A percentile compares a stretch with the other conserved stretches of the same genome.
These are phyloP conservation scores for Crotophaga sulcirostris DNA, from an alignment of 2,113 vertebrate species.

Conservation along the genomic window DNA sequence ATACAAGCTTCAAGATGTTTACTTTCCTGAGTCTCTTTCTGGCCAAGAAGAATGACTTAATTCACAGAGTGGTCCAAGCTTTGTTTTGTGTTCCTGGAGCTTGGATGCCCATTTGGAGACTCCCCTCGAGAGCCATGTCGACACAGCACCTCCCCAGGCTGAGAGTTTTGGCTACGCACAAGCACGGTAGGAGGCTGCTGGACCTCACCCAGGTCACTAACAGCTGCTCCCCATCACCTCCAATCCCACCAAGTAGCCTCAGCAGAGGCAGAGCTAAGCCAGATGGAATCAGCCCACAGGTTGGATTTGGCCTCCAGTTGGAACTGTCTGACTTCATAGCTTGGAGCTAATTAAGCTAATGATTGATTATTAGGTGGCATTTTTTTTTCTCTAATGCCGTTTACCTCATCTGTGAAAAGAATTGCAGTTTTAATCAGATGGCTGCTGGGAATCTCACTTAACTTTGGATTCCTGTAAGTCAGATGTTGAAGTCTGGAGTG, in stretches of 20 bases:
- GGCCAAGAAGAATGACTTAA: constrained; percentile 55
- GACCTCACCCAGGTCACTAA: background rate
- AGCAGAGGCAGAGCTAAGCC: background rate
- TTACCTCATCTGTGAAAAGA: background rate
- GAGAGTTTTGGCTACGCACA: background rate
- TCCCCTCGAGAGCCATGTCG: rapidly evolving
- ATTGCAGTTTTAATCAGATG: background rate
- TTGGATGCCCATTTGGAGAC: constrained; percentile 32
- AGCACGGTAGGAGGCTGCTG: background rate
- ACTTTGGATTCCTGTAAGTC: background rate
- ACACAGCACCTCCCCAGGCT: background rate
- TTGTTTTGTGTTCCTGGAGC: constrained; percentile 48
- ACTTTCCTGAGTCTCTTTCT: constrained; percentile 27
- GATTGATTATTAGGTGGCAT: background rate
- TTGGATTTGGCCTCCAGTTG: background rate
- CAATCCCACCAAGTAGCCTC: background rate
- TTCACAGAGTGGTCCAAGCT: constrained; percentile 28
- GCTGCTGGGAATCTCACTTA: background rate
- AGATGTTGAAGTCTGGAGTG: background rate
- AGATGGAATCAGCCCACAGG: constrained; percentile 28
- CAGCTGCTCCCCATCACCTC: background rate
- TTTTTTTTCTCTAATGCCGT: background rate
- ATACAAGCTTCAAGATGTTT: constrained; percentile 44
- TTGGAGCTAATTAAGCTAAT: constrained; percentile 13
- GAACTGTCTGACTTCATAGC: background rate